Evolutionary conservation across 2,888 invertebrate genomes (phyloP), one percentile per base, ranked within the genome.

Genomic region (Odontothrips loti): DNA sequence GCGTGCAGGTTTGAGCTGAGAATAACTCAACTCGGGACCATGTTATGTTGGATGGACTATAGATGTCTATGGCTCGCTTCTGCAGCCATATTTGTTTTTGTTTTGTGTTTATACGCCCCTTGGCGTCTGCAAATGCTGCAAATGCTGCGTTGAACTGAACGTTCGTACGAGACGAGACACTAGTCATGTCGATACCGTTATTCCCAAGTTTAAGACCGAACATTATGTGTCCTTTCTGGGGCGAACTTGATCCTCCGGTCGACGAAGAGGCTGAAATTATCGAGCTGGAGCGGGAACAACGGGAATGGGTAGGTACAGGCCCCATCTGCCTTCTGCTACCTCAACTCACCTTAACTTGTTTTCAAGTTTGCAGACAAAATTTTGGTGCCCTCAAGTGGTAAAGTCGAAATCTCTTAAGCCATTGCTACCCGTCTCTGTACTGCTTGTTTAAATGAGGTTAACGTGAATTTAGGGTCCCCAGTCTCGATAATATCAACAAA

Each of bases 201-300:
- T 75, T 75, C 9, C 68, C 68, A 8, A 75, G 68, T 27, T 9
- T 75, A 12, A 75, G 68, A 9, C 68, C 68, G 3, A 75, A 75
- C 12, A 27, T 75, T 27, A 10, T 27, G 4, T 10, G 68, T 23
- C 68, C 68, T 1, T 75, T 75, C 27, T 75, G 68, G 68, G 12
- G 23, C 27, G 68, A 75, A 4, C 11, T 75, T 0, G 68, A 75
- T 27, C 68, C 68, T 27, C 68, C 68, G 12, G 23, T 75, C 12
- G 68, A 75, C 27, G 68, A 75, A 27, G 68, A 75, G 27, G 68
- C 68, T 12, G 68, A 75, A 75, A 75, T 75, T 9, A 12, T 75
- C 1, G 23, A 75, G 27, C 27, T 75, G 9, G 68, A 75, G 27
- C 68, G 68, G 27, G 68, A 27, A 75, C 68, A 75, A 27, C 27